A percentile compares a stretch with the other conserved stretches of the same genome.
phyloP scores from a whole-genome alignment of 2,888 invertebrate genomes.

The Erebia palarica region DNA sequence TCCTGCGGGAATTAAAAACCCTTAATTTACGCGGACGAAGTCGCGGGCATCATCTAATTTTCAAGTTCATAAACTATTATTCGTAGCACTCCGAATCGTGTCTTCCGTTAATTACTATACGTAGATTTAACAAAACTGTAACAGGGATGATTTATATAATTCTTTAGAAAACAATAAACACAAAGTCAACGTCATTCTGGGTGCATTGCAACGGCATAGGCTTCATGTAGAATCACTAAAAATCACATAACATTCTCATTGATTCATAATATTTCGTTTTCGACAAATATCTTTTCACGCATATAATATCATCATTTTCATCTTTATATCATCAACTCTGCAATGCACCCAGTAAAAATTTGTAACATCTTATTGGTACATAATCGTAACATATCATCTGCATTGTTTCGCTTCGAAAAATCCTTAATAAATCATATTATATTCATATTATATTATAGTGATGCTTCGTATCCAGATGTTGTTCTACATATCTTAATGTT shows the following conservation, averaged over 20 bases:
- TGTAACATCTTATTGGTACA: conserved; percentile 25
- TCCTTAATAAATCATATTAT: conserved; percentile 49
- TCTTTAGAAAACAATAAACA: conserved; percentile 16
- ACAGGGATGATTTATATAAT: background rate
- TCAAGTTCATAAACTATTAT: background rate
- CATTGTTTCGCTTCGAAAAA: conserved; percentile 75
- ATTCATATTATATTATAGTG: conserved; percentile 45
- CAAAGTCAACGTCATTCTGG: conserved; percentile 27
- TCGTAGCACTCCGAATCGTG: background rate
- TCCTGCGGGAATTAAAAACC: no score
- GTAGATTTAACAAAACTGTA: background rate
- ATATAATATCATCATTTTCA: background rate
- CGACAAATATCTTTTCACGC: background rate
- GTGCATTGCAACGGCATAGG: conserved; percentile 1
- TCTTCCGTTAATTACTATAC: background rate
- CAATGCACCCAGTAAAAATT: conserved; percentile 19
- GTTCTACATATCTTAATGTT: conserved; percentile 49
- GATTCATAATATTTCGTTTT: background rate
- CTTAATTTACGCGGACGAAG: no score
- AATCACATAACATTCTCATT: background rate
- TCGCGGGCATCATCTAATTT: no score
- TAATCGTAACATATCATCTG: conserved; percentile 75
- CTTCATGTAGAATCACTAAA: background rate
- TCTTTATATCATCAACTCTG: background rate
- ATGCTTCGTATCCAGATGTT: conserved; percentile 55